Base-by-base conservation (phyloP, 1,140 invertebrate genomes). In the Zaprionus ghesquierei region DNA sequence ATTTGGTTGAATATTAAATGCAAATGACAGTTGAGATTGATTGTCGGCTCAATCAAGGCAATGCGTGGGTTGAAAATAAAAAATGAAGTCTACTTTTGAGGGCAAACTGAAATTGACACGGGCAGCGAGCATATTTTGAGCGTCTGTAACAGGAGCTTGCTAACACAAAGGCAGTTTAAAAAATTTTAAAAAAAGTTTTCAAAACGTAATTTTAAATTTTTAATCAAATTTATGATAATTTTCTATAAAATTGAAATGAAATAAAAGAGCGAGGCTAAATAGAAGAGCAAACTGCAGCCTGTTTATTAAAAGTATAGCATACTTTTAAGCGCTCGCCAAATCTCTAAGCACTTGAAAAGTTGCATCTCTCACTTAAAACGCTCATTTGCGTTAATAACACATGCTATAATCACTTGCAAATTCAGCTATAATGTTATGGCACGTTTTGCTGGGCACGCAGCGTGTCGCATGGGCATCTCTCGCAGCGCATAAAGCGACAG, bases 401-500 rank as follows among this genome's bases (percentile, higher is more conserved):
- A 46, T 22, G 41, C 41, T 3, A 46, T 46, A 46, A 22, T 46
- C 6, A 18, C 41, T 20, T 46, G 41, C 41, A 46, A 41, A 46
- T 46, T 46, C 41, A 10, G 8, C 8, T 18, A 46, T 22, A 51
- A 25, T 60, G 49, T 29, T 31, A 10, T 50, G 31, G 25, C 50
- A 66, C 6, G 35, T 18, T 18, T n/a, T n/a, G n/a, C n/a, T n/a
- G n/a, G n/a, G n/a, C n/a, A n/a, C n/a, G n/a, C n/a, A n/a, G 49
- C 13, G 12, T 33, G 5, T 22, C 10, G 55, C 46, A 18, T 46
- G 20, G 15, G 5, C 27, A 29, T 51, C 10, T 51, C 62, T 27
- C 29, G 50, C 25, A 53, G 46, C 27, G 35, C 41, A 54, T 59
- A 63, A 72, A 65, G 33, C 54, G 58, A 44, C 44, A 53, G 29